Evolutionary conservation across 2,888 invertebrate species (phyloP).

Genomic region (Philereme transversata): DNA sequence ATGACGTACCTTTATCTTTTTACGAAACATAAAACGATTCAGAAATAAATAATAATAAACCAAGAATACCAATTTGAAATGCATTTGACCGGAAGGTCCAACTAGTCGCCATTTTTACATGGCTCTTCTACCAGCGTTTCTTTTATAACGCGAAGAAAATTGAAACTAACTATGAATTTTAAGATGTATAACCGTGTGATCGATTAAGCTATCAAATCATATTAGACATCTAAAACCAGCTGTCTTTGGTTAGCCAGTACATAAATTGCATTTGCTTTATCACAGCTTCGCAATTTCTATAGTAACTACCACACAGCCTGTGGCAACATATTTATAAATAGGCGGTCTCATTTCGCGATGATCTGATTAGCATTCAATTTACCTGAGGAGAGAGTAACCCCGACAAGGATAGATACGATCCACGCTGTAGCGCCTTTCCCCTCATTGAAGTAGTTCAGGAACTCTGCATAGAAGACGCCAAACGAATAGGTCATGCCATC

Average conservation of each 20-base stretch:
- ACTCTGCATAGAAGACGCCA: constrained; percentile 95
- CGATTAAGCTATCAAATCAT: no score
- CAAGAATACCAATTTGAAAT: no score
- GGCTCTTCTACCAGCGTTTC: no score
- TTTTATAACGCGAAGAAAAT: no score
- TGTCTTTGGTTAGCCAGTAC: background rate
- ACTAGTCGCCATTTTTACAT: no score
- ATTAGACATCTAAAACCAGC: no score
- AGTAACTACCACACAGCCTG: background rate
- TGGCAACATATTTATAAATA: background rate
- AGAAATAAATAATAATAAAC: no score
- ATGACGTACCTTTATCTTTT: background rate
- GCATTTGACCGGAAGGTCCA: no score
- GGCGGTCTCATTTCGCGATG: constrained; percentile 5
- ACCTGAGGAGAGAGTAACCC: constrained; percentile 97
- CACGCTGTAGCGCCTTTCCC: constrained; percentile 95
- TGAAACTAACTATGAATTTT: no score
- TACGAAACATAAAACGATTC: background rate
- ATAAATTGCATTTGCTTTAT: background rate
- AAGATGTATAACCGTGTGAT: no score
- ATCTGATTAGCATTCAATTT: constrained; percentile 49
- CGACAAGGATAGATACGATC: constrained; percentile 97
- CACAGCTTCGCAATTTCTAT: background rate
- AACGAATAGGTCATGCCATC: constrained; percentile 99
- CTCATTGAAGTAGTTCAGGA: constrained; percentile 92